Conservation (phyloP, 2,797 vertebrate species). For the Oceanodroma leucorhoa region DNA sequence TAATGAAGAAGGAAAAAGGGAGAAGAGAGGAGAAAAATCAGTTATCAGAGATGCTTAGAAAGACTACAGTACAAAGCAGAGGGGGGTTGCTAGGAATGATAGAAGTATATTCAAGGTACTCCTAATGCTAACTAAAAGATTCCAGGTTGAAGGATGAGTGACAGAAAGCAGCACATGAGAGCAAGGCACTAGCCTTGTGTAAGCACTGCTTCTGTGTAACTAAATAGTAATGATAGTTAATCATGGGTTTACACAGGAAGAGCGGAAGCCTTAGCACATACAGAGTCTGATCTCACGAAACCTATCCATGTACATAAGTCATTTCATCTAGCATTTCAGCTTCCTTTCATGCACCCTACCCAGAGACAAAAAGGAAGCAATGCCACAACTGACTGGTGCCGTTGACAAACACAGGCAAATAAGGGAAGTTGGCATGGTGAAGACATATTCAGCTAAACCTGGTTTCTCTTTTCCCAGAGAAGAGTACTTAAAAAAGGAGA, state of each 20-base stretch:
- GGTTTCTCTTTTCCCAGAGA: neutral
- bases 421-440: neutral
- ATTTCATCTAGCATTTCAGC: neutral
- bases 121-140: neutral
- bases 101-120: neutral
- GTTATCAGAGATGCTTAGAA: neutral
- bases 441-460: neutral
- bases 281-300: neutral
- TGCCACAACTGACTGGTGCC: neutral
- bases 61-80: neutral
- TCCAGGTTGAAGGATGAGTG: neutral
- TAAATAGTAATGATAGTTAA: neutral
- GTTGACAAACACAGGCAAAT: neutral
- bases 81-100: neutral
- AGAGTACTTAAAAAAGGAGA: neutral
- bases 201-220: neutral
- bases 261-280: neutral
- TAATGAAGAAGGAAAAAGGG: neutral
- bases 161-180: neutral
- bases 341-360: neutral
- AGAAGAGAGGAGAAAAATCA: neutral
- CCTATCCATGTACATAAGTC: neutral
- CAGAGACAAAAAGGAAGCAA: neutral
- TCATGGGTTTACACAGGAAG: neutral
- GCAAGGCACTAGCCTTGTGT: neutral